Evolutionary conservation across 2,888 invertebrate genomes (phyloP).

Genomic region (Rhagonycha lutea): DNA sequence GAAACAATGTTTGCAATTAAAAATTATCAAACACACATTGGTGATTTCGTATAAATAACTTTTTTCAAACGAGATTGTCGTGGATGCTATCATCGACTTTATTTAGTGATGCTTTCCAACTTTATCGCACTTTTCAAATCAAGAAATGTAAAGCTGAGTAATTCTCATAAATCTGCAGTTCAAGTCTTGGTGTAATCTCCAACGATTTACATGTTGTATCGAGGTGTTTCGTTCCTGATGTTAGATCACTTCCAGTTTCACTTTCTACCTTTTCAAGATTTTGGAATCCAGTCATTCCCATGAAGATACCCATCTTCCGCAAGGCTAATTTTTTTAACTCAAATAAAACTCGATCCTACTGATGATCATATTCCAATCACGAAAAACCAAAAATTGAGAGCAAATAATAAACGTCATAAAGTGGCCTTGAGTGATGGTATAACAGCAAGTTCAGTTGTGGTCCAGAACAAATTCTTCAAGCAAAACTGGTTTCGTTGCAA

Average conservation of each 20-base stretch:
- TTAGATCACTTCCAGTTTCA: neutral
- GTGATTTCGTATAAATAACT: neutral
- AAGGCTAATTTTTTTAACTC: no score
- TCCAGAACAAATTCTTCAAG: conserved; percentile 15
- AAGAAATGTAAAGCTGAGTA: neutral
- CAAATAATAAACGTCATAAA: conserved; percentile 3
- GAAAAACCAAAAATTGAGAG: neutral
- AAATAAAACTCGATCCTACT: no score
- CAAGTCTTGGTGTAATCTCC: neutral
- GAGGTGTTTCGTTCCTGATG: neutral
- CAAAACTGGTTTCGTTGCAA: conserved; percentile 17
- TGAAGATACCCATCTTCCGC: neutral
- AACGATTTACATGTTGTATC: neutral
- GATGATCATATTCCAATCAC: neutral
- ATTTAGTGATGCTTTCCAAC: neutral
- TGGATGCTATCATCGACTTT: neutral
- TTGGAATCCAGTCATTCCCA: neutral
- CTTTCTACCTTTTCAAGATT: neutral
- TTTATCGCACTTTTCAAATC: neutral
- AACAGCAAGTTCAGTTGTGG: conserved; percentile 15
- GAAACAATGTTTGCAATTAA: conserved; percentile 4
- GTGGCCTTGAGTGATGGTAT: conserved; percentile 7
- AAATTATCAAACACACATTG: neutral
- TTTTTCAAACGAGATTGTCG: neutral
- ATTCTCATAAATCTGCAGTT: neutral